phyloP scores from a whole-genome alignment of 2,797 vertebrate genomes.

The Gorsachius magnificus region DNA sequence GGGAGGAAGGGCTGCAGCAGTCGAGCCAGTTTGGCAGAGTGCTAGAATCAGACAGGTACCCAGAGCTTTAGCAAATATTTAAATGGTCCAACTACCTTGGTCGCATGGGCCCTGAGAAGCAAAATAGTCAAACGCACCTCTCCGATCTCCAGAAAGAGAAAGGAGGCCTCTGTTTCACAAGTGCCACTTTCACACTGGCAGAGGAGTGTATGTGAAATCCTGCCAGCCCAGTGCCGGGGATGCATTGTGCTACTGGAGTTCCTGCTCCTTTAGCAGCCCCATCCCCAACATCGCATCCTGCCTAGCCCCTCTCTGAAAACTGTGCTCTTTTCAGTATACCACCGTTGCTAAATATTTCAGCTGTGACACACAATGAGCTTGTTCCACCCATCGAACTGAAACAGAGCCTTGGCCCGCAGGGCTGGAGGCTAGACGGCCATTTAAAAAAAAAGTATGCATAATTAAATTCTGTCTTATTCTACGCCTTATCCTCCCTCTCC shows the following conservation, averaged over 20 bases:
- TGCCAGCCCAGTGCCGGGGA: neutral
- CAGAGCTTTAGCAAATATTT: neutral
- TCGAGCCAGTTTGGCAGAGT: neutral
- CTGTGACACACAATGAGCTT: neutral
- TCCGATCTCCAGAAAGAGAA: neutral
- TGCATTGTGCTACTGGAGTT: neutral
- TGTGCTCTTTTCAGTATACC: neutral
- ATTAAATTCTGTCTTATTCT: conserved; percentile 57
- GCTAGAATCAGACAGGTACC: neutral
- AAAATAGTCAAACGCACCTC: neutral
- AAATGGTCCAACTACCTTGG: no score
- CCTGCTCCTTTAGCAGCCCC: neutral
- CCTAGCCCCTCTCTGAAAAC: neutral
- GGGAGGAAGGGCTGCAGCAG: neutral
- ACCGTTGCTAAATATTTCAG: neutral
- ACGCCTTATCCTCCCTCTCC: conserved; percentile 34
- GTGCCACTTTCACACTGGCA: neutral
- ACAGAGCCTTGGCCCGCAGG: neutral
- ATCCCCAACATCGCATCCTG: neutral
- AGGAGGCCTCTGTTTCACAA: neutral
- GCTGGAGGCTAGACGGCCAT: conserved; percentile 11
- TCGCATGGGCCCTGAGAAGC: neutral
- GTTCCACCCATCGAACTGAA: conserved; percentile 33
- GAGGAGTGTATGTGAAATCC: neutral
- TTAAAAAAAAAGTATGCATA: conserved; percentile 45